Evolutionary conservation across 2,113 vertebrate genomes (phyloP), one percentile per base, ranked within the genome.

Genomic region (Macroglossus sobrinus): DNA sequence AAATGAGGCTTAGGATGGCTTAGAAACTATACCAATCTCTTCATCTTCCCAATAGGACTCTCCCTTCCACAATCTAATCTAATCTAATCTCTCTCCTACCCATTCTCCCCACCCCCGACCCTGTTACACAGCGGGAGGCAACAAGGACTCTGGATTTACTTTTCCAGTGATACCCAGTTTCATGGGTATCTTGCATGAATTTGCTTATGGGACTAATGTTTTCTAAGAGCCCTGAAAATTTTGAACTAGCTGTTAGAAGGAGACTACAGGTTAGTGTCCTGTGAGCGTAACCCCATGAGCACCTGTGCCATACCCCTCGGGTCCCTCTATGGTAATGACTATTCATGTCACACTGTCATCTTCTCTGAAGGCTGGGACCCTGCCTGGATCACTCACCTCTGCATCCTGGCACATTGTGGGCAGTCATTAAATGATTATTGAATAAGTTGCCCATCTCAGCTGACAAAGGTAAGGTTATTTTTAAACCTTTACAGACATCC

Each of bases 371-470:
- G 26, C 38, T 89, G 15, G 33, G n/a, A 59, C 35, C 55, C 30
- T 43, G 26, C 1, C 50, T 38, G 33, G 9, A 10, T 28, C 69
- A 21, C 43, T 92, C 5, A 35, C 15, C 14, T 75, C 57, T 68
- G 1, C 28, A 74, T 57, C 45, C 26, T 19, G 24, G 63, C 3
- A 90, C 57, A 59, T 4, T 33, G 26, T 40, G 6, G 5, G 13
- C 18, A 69, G 28, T 71, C 84, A 84, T 88, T 92, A 87, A 92
- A 78, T 96, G 45, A 90, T 40, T 72, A 81, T 16, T 80, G 47
- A 94, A 90, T 76, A 80, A 43, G 71, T 26, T 43, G 57, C 18
- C 76, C 33, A 43, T 61, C 43, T 86, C 45, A 30, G 18, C 45
- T 72, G 55, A 93, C 59, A 93, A 80, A 92, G 26, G 84, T 61